Evolutionary conservation across 2,888 invertebrate genomes (phyloP).

Genomic region (Mongoloraphidia duomilia): DNA sequence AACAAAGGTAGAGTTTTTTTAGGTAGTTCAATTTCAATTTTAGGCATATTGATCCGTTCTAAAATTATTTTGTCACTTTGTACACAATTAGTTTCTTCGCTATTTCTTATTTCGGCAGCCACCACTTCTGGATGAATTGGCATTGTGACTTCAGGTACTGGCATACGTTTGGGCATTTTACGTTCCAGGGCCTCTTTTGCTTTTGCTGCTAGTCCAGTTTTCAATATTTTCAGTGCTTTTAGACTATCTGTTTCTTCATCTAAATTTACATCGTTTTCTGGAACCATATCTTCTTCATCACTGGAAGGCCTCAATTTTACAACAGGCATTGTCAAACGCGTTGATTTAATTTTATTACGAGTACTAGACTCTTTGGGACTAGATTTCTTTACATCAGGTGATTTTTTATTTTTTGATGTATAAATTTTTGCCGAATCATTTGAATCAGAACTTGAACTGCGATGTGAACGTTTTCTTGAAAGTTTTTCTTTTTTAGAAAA

Average conservation of each 20-base stretch:
- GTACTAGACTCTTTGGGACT: conserved; percentile 2
- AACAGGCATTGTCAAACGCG: conserved; percentile 28
- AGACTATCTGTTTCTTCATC: conserved; percentile 51
- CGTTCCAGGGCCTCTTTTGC: conserved; percentile 54
- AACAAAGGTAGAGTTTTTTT: neutral
- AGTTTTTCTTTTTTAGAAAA: neutral
- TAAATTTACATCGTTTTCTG: conserved; percentile 31
- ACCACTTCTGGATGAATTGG: conserved; percentile 6
- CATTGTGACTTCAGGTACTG: neutral
- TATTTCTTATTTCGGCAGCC: conserved; percentile 1
- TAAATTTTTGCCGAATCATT: no score
- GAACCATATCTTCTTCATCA: conserved; percentile 36
- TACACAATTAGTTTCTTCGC: conserved; percentile 15
- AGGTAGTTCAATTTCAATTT: conserved; percentile 6
- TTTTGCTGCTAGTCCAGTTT: conserved; percentile 51
- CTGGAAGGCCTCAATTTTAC: conserved; percentile 45
- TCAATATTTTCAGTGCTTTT: conserved; percentile 47
- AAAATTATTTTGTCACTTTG: conserved; percentile 21
- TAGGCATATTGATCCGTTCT: conserved; percentile 3
- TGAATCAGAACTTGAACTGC: no score
- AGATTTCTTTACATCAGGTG: neutral
- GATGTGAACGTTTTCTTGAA: neutral
- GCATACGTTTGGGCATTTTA: conserved; percentile 31
- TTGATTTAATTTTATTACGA: conserved; percentile 21
- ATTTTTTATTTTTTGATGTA: neutral